These are phyloP conservation scores for Calonectris borealis DNA, from an alignment of 2,113 vertebrate genomes.

Conservation along the genomic window DNA sequence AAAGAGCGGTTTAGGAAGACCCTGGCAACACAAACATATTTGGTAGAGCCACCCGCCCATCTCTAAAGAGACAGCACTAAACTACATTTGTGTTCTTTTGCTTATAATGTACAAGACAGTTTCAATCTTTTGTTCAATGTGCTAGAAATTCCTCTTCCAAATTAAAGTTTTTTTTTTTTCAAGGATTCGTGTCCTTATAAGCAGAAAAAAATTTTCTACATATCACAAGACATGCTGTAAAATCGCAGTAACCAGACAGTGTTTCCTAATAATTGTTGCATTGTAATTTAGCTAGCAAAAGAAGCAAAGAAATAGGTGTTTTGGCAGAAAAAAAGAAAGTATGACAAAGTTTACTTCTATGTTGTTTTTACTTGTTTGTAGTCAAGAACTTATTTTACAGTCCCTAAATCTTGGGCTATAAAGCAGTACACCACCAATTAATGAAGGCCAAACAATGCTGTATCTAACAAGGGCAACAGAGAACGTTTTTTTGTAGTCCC, in stretches of 20 bases:
- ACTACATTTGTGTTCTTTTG: background rate
- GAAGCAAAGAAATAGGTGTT: background rate
- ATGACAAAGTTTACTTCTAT: background rate
- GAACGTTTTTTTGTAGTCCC: background rate
- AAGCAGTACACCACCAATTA: background rate
- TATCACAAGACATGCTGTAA: background rate
- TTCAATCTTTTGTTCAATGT: background rate
- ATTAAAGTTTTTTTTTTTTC: background rate
- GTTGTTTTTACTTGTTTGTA: background rate
- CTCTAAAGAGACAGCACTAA: background rate
- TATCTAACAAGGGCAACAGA: background rate
- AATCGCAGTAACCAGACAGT: fast-evolving
- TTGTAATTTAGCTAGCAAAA: background rate
- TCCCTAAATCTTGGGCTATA: background rate
- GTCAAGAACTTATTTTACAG: background rate
- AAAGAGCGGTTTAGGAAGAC: background rate
- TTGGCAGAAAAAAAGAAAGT: background rate
- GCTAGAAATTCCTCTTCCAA: background rate
- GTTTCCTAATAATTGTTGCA: background rate
- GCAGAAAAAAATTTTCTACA: background rate
- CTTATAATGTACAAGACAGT: background rate
- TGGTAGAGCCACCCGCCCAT: background rate
- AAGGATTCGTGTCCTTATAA: background rate
- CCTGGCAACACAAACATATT: background rate
- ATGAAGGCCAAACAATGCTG: background rate